Percentiles rank a stretch among this genome's conserved stretches.
These are phyloP conservation scores for Bombyx mandarina DNA, from an alignment of 1,140 invertebrate species.

Conservation along the genomic window DNA sequence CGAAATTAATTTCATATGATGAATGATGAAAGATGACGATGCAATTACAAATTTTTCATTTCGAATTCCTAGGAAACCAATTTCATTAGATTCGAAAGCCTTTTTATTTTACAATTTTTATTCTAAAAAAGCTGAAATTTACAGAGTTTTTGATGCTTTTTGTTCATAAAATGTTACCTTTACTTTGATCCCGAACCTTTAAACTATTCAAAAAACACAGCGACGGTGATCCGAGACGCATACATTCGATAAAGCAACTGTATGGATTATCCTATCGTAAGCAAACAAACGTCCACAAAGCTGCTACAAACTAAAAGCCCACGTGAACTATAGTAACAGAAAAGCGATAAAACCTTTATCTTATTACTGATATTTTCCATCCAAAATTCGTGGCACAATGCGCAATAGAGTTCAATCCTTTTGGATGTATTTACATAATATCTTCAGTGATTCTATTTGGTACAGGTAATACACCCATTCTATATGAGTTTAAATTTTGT, in stretches of 20 bases:
- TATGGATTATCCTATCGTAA: constrained; percentile 50
- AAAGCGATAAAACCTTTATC: constrained; percentile 65
- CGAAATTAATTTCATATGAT: constrained; percentile 64
- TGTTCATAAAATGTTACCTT: no score
- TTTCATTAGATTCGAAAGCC: no score
- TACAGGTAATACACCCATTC: not conserved
- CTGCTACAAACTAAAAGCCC: constrained; percentile 29
- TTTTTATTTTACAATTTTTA: no score
- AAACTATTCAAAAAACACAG: constrained; percentile 33
- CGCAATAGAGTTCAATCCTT: not conserved
- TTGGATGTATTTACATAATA: not conserved
- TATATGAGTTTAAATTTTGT: no score
- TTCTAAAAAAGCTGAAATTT: no score
- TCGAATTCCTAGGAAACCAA: constrained; percentile 3
- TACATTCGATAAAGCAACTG: constrained; percentile 33
- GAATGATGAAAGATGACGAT: constrained; percentile 61
- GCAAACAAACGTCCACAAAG: constrained; percentile 52
- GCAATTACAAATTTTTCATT: constrained; percentile 48
- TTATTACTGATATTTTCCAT: constrained; percentile 42
- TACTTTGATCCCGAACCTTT: constrained; percentile 17
- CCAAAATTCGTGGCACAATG: constrained; percentile 4
- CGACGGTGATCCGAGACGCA: constrained; percentile 15
- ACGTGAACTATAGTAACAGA: constrained; percentile 60
- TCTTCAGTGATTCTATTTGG: not conserved
- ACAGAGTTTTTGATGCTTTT: no score